Percentiles rank a stretch among this genome's conserved stretches.
phyloP scores from a whole-genome alignment of 1,140 invertebrate species.

The Platyscapa corneri region DNA sequence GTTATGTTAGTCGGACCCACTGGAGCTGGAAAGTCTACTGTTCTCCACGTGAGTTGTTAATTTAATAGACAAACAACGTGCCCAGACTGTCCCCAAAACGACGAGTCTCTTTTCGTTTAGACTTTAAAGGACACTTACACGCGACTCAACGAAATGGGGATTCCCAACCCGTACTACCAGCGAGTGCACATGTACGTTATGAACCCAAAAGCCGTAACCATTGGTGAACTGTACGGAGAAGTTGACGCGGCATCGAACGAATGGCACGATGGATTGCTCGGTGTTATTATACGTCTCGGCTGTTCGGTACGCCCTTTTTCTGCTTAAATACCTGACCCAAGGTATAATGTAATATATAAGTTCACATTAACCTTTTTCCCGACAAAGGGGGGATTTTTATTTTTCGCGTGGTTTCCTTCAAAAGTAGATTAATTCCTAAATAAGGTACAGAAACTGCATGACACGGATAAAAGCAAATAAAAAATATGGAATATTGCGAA shows the following conservation, averaged over 20 bases:
- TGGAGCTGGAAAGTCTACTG: conserved; percentile 86
- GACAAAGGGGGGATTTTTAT: too few species aligned
- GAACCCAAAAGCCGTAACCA: conserved; percentile 92
- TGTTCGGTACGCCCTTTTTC: conserved; percentile 75
- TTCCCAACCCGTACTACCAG: conserved; percentile 77
- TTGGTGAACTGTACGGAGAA: conserved; percentile 92
- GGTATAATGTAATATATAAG: too few species aligned
- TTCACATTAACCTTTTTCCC: too few species aligned
- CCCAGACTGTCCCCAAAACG: not conserved
- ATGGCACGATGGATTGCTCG: conserved; percentile 91
- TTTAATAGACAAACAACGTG: not conserved
- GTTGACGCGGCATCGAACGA: conserved; percentile 89
- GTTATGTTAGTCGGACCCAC: conserved; percentile 95
- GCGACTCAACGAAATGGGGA: conserved; percentile 75
- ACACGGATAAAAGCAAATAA: too few species aligned
- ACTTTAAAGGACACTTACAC: conserved; percentile 81
- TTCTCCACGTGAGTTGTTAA: conserved; percentile 75
- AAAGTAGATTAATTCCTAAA: too few species aligned
- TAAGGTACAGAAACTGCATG: too few species aligned
- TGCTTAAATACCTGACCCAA: too few species aligned
- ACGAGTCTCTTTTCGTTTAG: conserved; percentile 64
- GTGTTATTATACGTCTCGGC: conserved; percentile 81
- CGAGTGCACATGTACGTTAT: conserved; percentile 82
- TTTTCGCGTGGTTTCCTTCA: too few species aligned
- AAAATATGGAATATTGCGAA: too few species aligned